phyloP scores from a whole-genome alignment of 2,113 vertebrate genomes.

The Lampris megalopsis region DNA sequence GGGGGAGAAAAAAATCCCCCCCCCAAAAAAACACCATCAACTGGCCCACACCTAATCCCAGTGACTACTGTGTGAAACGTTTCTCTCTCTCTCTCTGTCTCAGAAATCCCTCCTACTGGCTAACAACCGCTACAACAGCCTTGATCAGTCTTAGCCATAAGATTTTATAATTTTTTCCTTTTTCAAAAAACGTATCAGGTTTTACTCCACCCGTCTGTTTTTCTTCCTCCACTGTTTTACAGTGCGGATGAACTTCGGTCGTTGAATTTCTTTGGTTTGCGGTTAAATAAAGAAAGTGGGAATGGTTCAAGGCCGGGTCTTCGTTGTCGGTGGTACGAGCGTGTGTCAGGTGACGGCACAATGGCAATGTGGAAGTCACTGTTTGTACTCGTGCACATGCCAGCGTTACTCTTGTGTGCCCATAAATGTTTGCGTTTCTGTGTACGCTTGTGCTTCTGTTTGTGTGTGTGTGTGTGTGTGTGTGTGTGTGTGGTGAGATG shows the following conservation, averaged over 20 bases:
- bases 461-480: constrained; percentile 27
- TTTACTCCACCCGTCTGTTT: neutral
- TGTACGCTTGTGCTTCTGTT: neutral
- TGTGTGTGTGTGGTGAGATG: constrained; percentile 29
- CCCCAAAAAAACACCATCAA: no score
- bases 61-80: no score
- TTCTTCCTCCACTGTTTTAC: neutral
- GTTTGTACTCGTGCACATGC: no score
- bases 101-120: no score
- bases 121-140: no score
- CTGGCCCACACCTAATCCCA: no score
- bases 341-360: constrained; percentile 25
- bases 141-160: no score
- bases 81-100: no score
- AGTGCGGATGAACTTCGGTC: constrained; percentile 15
- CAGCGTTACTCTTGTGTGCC: neutral
- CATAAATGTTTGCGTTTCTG: neutral
- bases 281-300: constrained; percentile 15
- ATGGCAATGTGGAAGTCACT: neutral
- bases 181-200: no score
- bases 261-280: neutral
- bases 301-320: constrained; percentile 36
- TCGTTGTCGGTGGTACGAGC: neutral
- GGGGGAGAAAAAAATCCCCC: no score
- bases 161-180: no score